Conservation (phyloP, 2,888 invertebrate genomes). For the Chironomus riparius region DNA sequence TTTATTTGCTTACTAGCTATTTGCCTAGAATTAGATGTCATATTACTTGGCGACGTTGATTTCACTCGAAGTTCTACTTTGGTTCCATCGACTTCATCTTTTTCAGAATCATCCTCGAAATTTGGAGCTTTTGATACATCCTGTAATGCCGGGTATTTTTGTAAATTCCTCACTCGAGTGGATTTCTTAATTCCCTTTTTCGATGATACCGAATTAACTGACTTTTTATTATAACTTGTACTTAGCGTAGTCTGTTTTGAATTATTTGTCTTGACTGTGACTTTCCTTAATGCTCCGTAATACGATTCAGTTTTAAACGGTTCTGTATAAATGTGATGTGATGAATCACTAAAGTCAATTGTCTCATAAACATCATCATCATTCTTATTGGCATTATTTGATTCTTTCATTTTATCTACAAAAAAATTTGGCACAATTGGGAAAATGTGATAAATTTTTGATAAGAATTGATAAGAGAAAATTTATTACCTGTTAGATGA, state of each 20-base stretch:
- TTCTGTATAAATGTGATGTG: conserved; percentile 11
- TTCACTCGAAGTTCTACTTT: background rate
- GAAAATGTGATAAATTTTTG: background rate
- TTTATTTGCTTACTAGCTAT: background rate
- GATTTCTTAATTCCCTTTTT: background rate
- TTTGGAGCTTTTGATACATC: background rate
- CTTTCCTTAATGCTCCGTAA: conserved; percentile 5
- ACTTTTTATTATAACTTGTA: background rate
- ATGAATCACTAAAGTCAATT: conserved; percentile 23
- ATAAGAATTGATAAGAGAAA: too few relatives aligned
- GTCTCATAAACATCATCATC: conserved; percentile 21
- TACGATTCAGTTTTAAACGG: background rate
- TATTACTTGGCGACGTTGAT: background rate
- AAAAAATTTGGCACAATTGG: background rate
- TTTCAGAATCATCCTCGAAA: background rate
- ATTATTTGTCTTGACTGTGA: background rate
- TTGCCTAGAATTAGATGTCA: background rate
- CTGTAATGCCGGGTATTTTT: background rate
- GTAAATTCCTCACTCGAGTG: conserved; percentile 1
- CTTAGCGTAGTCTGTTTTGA: background rate
- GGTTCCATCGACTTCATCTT: background rate
- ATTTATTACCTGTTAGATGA: background rate
- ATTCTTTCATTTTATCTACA: background rate
- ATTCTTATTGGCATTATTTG: background rate
- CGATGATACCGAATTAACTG: background rate